phyloP scores from a whole-genome alignment of 2,888 invertebrate genomes.

The Cosmorhoe ocellata region DNA sequence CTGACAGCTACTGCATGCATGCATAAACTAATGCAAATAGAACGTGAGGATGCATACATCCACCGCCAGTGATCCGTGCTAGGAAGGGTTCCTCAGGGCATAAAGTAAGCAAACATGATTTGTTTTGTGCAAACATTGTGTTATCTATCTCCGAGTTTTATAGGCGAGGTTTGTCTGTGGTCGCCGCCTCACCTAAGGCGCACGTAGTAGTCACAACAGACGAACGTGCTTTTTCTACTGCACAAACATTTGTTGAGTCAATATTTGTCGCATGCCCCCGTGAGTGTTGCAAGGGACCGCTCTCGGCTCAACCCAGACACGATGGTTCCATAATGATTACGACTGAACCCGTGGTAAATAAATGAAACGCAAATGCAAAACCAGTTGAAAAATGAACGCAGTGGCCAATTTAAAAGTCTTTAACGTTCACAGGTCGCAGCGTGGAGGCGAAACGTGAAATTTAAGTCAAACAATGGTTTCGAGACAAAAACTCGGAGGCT shows the following conservation, averaged over 20 bases:
- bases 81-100: constrained; percentile 60
- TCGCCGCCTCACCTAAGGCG: constrained; percentile 56
- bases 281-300: constrained; percentile 57
- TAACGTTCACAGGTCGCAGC: constrained; percentile 31
- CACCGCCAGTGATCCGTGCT: constrained; percentile 58
- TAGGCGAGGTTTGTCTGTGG: constrained; percentile 58
- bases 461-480: constrained; percentile 47
- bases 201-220: constrained; percentile 59
- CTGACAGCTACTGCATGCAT: constrained; percentile 39
- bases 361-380: constrained; percentile 25
- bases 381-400: constrained; percentile 30
- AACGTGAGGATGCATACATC: constrained; percentile 70
- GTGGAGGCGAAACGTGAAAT: constrained; percentile 37
- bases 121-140: constrained; percentile 70
- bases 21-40: constrained; percentile 61
- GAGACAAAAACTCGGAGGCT: constrained; percentile 49
- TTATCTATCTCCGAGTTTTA: constrained; percentile 66
- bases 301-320: constrained; percentile 25
- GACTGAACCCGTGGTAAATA: not conserved
- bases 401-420: constrained; percentile 36
- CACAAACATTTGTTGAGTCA: constrained; percentile 73
- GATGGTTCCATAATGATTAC: constrained; percentile 23
- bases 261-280: constrained; percentile 69
- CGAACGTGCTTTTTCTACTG: constrained; percentile 65
- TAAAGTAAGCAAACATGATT: constrained; percentile 72